phyloP scores from a whole-genome alignment of 2,888 invertebrate species.

The Cylloceria caligata region DNA sequence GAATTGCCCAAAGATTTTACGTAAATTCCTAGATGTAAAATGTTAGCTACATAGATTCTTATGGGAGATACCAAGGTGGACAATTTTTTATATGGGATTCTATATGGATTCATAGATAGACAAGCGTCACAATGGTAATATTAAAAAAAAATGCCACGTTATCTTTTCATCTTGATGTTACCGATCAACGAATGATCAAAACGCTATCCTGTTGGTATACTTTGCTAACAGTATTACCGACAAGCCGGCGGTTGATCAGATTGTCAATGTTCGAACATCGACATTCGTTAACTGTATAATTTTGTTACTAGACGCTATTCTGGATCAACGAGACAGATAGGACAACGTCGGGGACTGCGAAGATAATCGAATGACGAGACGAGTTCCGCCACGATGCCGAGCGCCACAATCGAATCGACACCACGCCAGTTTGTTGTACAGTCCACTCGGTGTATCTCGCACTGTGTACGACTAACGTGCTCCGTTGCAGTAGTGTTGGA shows the following conservation, averaged over 20 bases:
- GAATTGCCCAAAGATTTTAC: too few species aligned
- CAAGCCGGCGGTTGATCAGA: background rate
- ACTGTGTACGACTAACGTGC: too few species aligned
- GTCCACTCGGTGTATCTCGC: slow-evolving; percentile 1
- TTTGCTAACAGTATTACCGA: background rate
- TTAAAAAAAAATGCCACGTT: too few species aligned
- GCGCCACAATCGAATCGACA: slow-evolving; percentile 49
- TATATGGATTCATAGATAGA: too few species aligned
- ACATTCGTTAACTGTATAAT: slow-evolving; percentile 9
- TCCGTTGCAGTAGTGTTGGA: background rate
- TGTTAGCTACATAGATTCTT: too few species aligned
- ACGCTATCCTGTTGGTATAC: background rate
- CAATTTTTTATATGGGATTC: too few species aligned
- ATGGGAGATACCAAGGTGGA: too few species aligned
- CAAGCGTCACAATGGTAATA: too few species aligned
- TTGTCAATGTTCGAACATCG: slow-evolving; percentile 19
- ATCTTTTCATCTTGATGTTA: background rate
- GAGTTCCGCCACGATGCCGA: slow-evolving; percentile 21
- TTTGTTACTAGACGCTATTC: background rate
- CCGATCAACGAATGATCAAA: background rate
- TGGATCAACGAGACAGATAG: slow-evolving; percentile 7
- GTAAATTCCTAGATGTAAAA: too few species aligned
- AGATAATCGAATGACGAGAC: slow-evolving; percentile 48
- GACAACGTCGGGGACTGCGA: slow-evolving; percentile 15
- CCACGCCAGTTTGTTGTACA: slow-evolving; percentile 17